These are phyloP conservation scores for Paradoxurus hermaphroditus DNA, from an alignment of 2,113 vertebrate genomes.

Conservation along the genomic window DNA sequence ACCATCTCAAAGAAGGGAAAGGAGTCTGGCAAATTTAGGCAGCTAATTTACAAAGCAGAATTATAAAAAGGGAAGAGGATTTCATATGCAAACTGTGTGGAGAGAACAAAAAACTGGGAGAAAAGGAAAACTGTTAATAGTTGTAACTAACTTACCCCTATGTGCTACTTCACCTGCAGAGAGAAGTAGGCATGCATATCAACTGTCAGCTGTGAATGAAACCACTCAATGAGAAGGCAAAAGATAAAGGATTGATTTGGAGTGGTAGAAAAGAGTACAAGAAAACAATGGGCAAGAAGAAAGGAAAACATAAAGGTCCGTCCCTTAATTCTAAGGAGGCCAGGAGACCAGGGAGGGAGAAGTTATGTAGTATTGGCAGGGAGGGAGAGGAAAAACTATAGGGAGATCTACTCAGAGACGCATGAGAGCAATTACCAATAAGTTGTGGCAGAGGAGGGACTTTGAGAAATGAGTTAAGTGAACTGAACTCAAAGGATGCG, in stretches of 20 bases:
- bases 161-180: neutral
- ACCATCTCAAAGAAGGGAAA: neutral
- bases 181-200: fast-evolving
- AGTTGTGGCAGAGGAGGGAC: neutral
- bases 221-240: neutral
- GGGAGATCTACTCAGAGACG: neutral
- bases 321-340: neutral
- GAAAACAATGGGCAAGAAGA: neutral
- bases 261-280: neutral
- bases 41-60: neutral
- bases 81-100: neutral
- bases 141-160: neutral
- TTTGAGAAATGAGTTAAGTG: neutral
- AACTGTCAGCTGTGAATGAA: neutral
- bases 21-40: neutral
- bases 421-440: neutral
- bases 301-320: neutral
- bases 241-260: neutral
- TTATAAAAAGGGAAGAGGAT: neutral
- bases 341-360: neutral
- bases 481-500: neutral
- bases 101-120: neutral
- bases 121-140: neutral
- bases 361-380: neutral
- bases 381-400: neutral